Evolutionary conservation across 2,797 vertebrate genomes (phyloP), one percentile per base, ranked within the genome.

Genomic region (Arctocebus calabarensis): DNA sequence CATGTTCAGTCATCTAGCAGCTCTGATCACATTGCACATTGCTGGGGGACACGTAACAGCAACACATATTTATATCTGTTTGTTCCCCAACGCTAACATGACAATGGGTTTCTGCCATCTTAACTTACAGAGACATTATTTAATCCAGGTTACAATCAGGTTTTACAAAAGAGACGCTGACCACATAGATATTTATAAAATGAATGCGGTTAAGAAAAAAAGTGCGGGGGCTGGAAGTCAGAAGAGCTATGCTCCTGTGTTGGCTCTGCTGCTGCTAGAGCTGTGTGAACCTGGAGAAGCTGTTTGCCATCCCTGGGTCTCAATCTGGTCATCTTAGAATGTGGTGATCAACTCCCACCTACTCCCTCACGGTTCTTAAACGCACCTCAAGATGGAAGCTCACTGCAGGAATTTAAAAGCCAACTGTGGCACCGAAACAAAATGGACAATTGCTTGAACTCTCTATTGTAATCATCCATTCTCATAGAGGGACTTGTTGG

Each of bases 101-200:
- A 94, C 34, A 79, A 73, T 32, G 61, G 70, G 7, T 52, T 86
- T 74, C 84, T 88, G 71, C 57, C 59, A 19, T 10, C n/a, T 75
- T 75, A 71, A n/a, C 25, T 78, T 88, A 88, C 40, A 79, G 66
- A 94, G 79, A 78, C 20, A 88, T 57, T 84, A 45, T 86, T 94
- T 85, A 40, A 10, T 92, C 32, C 64, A 81, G 37, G 40, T 88
- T 78, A 96, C 57, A 84, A 37, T 71, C 17, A 32, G 74, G 90
- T 87, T 93, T 86, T 79, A 93, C 79, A 93, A 59, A 84, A 94
- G 64, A 86, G 64, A 86, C 55, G n/a, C 64, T 43, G 66, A 64
- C 32, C 32, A 84, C 64, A 73, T 8, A 87, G 55, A 88, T 84
- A 90, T 84, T 84, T 88, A 84, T 87, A 83, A 95, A 93, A 91